Percentiles rank a stretch among this genome's conserved stretches.
Conservation (phyloP, 1,140 invertebrate genomes). For the Tachypleus tridentatus region DNA sequence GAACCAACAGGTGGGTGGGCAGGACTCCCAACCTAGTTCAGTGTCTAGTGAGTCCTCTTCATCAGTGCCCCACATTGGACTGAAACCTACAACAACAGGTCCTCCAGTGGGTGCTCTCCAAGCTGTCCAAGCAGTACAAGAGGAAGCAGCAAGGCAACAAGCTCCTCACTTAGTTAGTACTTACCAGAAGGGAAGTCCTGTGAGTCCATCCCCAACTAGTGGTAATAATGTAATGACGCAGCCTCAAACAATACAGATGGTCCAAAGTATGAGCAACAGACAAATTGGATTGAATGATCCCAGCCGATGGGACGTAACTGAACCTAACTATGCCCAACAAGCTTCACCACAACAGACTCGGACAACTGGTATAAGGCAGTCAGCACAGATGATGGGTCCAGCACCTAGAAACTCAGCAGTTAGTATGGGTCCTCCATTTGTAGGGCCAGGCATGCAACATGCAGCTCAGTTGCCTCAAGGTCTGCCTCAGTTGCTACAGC, state of each 20-base stretch:
- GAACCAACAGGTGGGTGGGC: slow-evolving; percentile 15
- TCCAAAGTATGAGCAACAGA: slow-evolving; percentile 13
- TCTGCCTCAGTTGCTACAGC: slow-evolving; percentile 76
- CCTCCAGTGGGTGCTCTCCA: slow-evolving; percentile 70
- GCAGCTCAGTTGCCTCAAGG: slow-evolving; percentile 41
- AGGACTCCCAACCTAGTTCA: slow-evolving; percentile 17
- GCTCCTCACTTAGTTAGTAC: slow-evolving; percentile 48
- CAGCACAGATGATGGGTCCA: slow-evolving; percentile 14
- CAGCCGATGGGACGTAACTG: slow-evolving; percentile 3
- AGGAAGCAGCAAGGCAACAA: slow-evolving; percentile 73
- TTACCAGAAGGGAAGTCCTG: slow-evolving; percentile 53
- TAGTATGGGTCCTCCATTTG: slow-evolving; percentile 16
- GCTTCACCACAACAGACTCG: slow-evolving; percentile 30
- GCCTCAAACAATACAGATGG: slow-evolving; percentile 15
- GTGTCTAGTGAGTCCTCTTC: slow-evolving; percentile 23
- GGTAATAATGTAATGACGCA: slow-evolving; percentile 11
- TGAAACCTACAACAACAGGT: slow-evolving; percentile 54
- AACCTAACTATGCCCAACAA: slow-evolving; percentile 29
- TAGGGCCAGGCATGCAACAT: slow-evolving; percentile 22
- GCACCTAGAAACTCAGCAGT: not conserved
- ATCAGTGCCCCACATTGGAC: slow-evolving; percentile 26
- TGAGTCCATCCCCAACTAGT: slow-evolving; percentile 9
- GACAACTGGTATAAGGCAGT: slow-evolving; percentile 22
- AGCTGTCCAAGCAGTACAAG: slow-evolving; percentile 81
- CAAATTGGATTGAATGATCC: slow-evolving; percentile 7